phyloP scores from a whole-genome alignment of 64 coral and sea anemone species.

The Montipora cactus region DNA sequence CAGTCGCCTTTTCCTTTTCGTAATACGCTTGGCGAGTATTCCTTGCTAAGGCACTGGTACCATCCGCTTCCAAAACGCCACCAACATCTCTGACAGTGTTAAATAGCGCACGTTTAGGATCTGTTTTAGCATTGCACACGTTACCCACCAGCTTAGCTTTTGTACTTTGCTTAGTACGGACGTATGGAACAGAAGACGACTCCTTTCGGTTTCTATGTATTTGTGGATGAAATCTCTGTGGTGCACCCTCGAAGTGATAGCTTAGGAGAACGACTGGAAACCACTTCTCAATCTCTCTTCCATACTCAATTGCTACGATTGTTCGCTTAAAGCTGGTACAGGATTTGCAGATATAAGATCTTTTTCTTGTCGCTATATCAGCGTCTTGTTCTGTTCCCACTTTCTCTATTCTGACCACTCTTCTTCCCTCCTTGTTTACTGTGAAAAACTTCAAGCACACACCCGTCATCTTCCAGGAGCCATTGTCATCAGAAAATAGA shows the following conservation, averaged over 20 bases:
- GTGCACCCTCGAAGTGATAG: neutral
- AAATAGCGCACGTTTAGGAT: neutral
- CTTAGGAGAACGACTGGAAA: neutral
- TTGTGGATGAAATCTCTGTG: neutral
- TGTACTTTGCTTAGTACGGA: neutral
- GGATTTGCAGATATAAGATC: neutral
- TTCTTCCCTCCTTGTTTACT: neutral
- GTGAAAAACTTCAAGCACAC: neutral
- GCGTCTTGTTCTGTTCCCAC: neutral
- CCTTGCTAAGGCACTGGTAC: constrained; percentile 14
- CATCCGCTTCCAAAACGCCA: neutral
- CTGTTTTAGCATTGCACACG: neutral
- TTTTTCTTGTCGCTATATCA: neutral
- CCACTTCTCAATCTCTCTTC: constrained; percentile 7
- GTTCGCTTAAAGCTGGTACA: neutral
- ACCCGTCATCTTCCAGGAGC: constrained; percentile 7
- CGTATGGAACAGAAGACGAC: constrained; percentile 17
- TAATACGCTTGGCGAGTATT: constrained; percentile 11
- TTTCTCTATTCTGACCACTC: constrained; percentile 3
- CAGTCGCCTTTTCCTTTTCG: neutral
- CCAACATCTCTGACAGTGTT: constrained; percentile 1
- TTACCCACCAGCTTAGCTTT: neutral
- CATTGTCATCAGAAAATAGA: constrained; percentile 9
- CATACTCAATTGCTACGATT: constrained; percentile 15
- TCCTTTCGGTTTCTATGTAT: constrained; percentile 10